These are phyloP conservation scores for Osmerus eperlanus DNA, from an alignment of 2,113 vertebrate species.

Conservation along the genomic window DNA sequence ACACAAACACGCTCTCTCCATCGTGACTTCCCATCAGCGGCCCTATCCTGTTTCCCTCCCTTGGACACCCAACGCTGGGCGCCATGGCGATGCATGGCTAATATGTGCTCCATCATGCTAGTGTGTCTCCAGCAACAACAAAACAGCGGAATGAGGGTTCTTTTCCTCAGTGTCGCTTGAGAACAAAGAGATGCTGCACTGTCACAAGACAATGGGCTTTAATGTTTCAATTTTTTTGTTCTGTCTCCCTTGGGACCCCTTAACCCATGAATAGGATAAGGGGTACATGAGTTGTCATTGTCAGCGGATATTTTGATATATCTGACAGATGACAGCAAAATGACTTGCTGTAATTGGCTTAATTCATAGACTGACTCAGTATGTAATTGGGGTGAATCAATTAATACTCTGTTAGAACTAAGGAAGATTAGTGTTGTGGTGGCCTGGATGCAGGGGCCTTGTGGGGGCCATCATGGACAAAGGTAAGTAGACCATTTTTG, in stretches of 20 bases:
- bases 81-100: conserved; percentile 7
- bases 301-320: no score
- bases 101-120: conserved; percentile 1
- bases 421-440: no score
- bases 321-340: no score
- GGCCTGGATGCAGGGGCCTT: no score
- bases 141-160: neutral
- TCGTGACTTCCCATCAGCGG: conserved; percentile 36
- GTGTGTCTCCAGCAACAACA: neutral
- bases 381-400: no score
- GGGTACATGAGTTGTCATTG: no score
- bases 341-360: no score
- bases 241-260: no score
- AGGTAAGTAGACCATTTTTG: no score
- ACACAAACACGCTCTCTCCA: conserved; percentile 4
- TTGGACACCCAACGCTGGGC: conserved; percentile 14
- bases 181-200: conserved; percentile 3
- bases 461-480: neutral
- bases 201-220: neutral
- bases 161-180: neutral
- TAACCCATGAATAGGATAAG: no score
- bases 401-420: no score
- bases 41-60: conserved; percentile 35
- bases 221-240: neutral
- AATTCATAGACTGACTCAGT: no score